Percentiles rank a stretch among this genome's conserved stretches.
These are phyloP conservation scores for Epinephelus malabaricus DNA, from an alignment of 2,797 vertebrate species.

Conservation along the genomic window DNA sequence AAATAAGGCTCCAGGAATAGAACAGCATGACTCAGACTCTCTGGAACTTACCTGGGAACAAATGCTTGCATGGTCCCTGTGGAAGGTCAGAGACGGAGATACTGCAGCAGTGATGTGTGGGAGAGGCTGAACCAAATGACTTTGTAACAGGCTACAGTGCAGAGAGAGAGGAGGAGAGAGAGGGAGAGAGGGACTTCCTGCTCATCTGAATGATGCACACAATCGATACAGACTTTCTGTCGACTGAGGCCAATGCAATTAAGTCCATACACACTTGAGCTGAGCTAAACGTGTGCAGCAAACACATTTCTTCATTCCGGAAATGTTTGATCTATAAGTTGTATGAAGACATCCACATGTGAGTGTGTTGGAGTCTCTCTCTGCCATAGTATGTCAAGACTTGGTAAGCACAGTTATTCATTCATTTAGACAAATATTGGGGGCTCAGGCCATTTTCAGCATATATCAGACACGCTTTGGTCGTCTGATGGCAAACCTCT, in stretches of 20 bases:
- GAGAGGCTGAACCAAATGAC: slow-evolving; percentile 63
- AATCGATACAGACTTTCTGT: slow-evolving; percentile 62
- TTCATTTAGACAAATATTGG: neutral
- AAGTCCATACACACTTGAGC: slow-evolving; percentile 6
- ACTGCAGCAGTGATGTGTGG: slow-evolving; percentile 76
- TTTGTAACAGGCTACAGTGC: slow-evolving; percentile 31
- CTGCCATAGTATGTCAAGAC: neutral
- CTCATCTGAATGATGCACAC: slow-evolving; percentile 61
- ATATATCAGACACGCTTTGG: neutral
- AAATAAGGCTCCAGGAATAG: slow-evolving; percentile 37
- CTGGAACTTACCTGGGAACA: slow-evolving; percentile 81
- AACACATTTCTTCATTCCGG: slow-evolving; percentile 11
- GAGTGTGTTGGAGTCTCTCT: neutral
- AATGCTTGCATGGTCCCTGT: slow-evolving; percentile 84
- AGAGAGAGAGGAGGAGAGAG: slow-evolving; percentile 29
- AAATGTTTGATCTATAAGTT: neutral
- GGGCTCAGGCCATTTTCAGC: neutral
- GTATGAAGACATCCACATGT: neutral
- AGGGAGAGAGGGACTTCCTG: slow-evolving; percentile 54
- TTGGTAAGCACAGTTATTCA: neutral
- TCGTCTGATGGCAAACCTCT: neutral
- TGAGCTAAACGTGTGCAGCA: slow-evolving; percentile 5
- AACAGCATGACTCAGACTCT: slow-evolving; percentile 38
- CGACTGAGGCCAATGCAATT: slow-evolving; percentile 53
- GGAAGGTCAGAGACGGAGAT: slow-evolving; percentile 80